These are phyloP conservation scores for Elegia similella DNA, from an alignment of 2,888 invertebrate species.

Conservation along the genomic window DNA sequence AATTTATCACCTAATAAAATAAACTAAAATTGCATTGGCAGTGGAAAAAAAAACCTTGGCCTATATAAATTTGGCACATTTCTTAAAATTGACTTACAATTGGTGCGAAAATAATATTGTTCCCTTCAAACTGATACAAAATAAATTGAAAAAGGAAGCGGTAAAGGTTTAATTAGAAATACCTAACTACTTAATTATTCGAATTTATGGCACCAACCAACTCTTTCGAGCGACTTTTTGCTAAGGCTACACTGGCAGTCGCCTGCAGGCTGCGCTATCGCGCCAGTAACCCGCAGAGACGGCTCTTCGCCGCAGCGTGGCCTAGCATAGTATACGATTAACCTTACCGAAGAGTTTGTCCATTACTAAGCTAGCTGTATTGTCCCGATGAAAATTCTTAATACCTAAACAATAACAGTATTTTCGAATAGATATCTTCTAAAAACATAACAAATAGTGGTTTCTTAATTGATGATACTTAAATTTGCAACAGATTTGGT, in stretches of 20 bases:
- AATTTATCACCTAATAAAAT: slow-evolving; percentile 1
- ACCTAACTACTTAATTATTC: slow-evolving; percentile 60
- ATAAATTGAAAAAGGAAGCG: slow-evolving; percentile 22
- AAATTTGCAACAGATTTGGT: not conserved
- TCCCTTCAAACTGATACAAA: slow-evolving; percentile 24
- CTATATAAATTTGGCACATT: slow-evolving; percentile 42
- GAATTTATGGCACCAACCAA: slow-evolving; percentile 55
- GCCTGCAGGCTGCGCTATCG: not conserved
- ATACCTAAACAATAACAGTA: not conserved
- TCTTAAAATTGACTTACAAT: not conserved
- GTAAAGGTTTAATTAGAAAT: slow-evolving; percentile 40
- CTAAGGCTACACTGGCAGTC: not conserved
- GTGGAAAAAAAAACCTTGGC: slow-evolving; percentile 31
- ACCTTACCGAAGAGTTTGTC: not conserved
- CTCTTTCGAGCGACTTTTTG: slow-evolving; percentile 3
- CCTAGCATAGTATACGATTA: slow-evolving; percentile 3
- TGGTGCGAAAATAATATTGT: not conserved
- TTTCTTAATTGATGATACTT: no score
- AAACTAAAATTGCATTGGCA: slow-evolving; percentile 36
- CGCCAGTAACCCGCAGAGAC: not conserved
- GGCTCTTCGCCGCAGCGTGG: not conserved
- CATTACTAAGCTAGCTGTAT: slow-evolving; percentile 8
- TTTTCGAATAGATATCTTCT: not conserved
- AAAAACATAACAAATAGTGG: slow-evolving; percentile 1
- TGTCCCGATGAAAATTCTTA: slow-evolving; percentile 19